Evolutionary conservation across 2,888 invertebrate genomes (phyloP).

Genomic region (Syrista parreyssii): DNA sequence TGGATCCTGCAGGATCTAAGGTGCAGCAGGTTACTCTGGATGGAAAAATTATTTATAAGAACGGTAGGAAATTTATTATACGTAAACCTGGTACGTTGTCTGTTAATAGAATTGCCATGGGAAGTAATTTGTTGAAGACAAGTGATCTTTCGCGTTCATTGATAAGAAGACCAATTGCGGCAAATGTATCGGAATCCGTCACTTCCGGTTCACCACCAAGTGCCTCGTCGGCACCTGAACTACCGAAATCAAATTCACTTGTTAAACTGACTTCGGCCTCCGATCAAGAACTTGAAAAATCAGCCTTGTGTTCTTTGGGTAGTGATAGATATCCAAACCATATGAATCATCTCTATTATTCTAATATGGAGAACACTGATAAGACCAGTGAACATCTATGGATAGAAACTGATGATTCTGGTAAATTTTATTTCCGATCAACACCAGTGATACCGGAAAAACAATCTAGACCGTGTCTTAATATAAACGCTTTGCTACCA

Average conservation of each 20-base stretch:
- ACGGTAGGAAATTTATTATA: constrained; percentile 46
- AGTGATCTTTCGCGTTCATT: neutral
- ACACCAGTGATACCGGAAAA: neutral
- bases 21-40: constrained; percentile 22
- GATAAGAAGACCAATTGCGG: neutral
- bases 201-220: neutral
- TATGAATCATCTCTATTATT: neutral
- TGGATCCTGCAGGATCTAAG: constrained; percentile 9
- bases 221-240: neutral
- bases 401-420: neutral
- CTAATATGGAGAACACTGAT: neutral
- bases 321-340: neutral
- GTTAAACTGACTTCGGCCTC: neutral
- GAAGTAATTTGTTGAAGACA: neutral
- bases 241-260: constrained; percentile 20
- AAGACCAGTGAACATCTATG: neutral
- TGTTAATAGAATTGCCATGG: neutral
- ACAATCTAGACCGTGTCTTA: neutral
- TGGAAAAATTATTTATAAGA: constrained; percentile 37
- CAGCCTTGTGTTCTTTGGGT: neutral
- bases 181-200: neutral
- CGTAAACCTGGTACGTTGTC: constrained; percentile 7
- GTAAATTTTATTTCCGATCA: neutral
- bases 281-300: neutral
- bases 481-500: constrained; percentile 15